Conservation (phyloP, 2,113 vertebrate genomes). For the Scomber japonicus region DNA sequence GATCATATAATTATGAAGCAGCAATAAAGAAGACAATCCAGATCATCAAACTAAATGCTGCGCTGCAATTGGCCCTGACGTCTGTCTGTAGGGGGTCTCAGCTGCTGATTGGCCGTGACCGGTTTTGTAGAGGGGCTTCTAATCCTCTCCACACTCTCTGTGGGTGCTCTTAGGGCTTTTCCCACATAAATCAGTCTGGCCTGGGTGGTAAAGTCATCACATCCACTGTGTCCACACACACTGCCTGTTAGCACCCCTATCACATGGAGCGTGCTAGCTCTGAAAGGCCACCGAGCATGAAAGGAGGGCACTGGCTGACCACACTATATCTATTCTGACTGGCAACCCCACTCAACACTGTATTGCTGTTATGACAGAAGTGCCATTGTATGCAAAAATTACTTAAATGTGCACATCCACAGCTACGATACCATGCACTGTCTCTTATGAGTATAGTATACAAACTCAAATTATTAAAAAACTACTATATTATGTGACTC, state of each 20-base stretch:
- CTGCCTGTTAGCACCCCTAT: conserved; percentile 76
- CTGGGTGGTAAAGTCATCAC: conserved; percentile 87
- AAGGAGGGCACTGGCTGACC: conserved; percentile 35
- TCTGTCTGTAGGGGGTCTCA: conserved; percentile 75
- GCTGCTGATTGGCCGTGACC: conserved; percentile 82
- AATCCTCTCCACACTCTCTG: conserved; percentile 86
- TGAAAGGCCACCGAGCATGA: conserved; percentile 64
- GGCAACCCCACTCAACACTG: background rate
- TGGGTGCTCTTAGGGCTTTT: conserved; percentile 82
- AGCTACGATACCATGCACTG: background rate
- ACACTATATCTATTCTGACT: conserved; percentile 13
- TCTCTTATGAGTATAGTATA: background rate
- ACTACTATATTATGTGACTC: conserved; percentile 39
- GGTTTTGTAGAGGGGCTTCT: conserved; percentile 76
- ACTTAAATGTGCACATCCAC: background rate
- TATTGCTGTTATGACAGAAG: background rate
- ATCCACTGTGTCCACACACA: conserved; percentile 78
- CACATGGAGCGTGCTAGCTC: conserved; percentile 60
- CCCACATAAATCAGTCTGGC: conserved; percentile 88
- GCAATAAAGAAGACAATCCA: conserved; percentile 44
- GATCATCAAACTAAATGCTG: conserved; percentile 37
- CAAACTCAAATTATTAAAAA: conserved; percentile 15
- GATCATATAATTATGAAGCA: conserved; percentile 49
- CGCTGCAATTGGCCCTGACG: conserved; percentile 75
- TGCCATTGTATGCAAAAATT: background rate